Conservation (phyloP, 1,140 invertebrate species). For the Heliconius himera region DNA sequence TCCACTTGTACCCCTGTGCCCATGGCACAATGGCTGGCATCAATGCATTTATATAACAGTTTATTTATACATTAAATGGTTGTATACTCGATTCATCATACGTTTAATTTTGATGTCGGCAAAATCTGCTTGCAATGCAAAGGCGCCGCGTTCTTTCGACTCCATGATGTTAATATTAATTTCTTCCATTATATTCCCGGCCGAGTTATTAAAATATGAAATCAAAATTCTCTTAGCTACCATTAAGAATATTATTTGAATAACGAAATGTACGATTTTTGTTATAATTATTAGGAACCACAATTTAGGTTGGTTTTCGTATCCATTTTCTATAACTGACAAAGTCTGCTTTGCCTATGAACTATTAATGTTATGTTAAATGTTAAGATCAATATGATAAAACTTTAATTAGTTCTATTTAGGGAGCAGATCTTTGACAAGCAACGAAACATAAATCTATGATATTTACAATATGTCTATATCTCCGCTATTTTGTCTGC, state of each 20-base stretch:
- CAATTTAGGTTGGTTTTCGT: neutral
- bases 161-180: neutral
- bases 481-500: no score
- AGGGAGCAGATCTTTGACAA: no score
- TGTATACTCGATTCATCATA: neutral
- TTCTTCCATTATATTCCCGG: neutral
- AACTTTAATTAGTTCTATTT: no score
- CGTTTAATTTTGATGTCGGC: slow-evolving; percentile 3
- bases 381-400: no score
- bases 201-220: neutral
- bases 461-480: no score
- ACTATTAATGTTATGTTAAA: no score
- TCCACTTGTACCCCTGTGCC: no score
- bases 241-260: slow-evolving; percentile 9
- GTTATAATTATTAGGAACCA: neutral
- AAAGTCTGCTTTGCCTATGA: neutral
- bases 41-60: neutral
- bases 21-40: no score
- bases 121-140: slow-evolving; percentile 15
- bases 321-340: neutral
- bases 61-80: neutral
- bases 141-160: neutral
- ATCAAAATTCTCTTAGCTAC: slow-evolving; percentile 1
- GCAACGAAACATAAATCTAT: no score
- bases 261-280: neutral